Evolutionary conservation across 2,797 vertebrate species (phyloP).

Genomic region (Anabacerthia variegaticeps): DNA sequence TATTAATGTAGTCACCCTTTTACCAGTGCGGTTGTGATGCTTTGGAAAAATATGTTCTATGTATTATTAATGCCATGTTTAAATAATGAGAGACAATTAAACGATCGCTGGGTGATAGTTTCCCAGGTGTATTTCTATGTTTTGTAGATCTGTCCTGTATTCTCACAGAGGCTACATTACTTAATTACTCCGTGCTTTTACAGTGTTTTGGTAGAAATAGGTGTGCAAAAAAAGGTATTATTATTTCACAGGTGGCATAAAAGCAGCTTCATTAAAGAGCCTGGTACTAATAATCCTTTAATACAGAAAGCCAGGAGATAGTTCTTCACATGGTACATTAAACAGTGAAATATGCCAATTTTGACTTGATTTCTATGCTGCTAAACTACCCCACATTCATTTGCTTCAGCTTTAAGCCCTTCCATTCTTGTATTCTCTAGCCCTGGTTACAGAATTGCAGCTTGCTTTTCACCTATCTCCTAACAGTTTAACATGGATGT

Average conservation of each 20-base stretch:
- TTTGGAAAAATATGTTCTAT: background rate
- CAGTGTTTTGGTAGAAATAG: conserved; percentile 37
- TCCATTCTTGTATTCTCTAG: conserved; percentile 70
- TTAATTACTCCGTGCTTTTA: conserved; percentile 42
- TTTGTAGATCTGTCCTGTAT: background rate
- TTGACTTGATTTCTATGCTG: conserved; percentile 70
- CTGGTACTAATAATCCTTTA: conserved; percentile 65
- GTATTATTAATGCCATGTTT: conserved; percentile 32
- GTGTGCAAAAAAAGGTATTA: conserved; percentile 21
- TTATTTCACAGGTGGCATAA: conserved; percentile 51
- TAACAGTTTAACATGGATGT: conserved; percentile 77
- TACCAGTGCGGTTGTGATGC: background rate
- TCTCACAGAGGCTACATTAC: background rate
- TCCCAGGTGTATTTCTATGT: conserved; percentile 1
- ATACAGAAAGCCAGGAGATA: conserved; percentile 63
- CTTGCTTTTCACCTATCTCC: conserved; percentile 77
- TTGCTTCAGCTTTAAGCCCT: conserved; percentile 70
- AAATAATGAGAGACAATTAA: conserved; percentile 40
- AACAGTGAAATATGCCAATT: conserved; percentile 74
- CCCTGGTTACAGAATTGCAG: conserved; percentile 71
- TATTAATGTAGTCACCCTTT: conserved; percentile 22
- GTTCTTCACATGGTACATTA: conserved; percentile 70
- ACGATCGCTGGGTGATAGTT: background rate
- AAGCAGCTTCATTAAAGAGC: conserved; percentile 45
- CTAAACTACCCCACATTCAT: conserved; percentile 72